Percentiles rank a stretch among this genome's conserved stretches.
Evolutionary conservation across 2,113 vertebrate genomes (phyloP).

Genomic region (Leucoraja erinaceus): DNA sequence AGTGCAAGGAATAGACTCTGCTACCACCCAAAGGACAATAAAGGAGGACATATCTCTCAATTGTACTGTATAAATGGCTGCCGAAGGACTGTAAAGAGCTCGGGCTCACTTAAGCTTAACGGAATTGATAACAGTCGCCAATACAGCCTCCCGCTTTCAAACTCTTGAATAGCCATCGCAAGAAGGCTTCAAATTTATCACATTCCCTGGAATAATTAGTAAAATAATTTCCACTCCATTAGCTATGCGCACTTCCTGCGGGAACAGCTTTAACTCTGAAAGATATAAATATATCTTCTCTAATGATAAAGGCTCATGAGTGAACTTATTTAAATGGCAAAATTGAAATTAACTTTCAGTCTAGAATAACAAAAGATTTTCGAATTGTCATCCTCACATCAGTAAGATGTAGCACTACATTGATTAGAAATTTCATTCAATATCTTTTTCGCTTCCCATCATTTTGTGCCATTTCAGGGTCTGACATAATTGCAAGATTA

Average conservation of each 20-base stretch:
- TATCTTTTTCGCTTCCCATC: background rate
- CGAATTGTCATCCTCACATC: slow-evolving; percentile 2
- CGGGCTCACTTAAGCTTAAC: too few relatives aligned
- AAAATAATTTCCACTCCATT: slow-evolving; percentile 25
- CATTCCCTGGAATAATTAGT: slow-evolving; percentile 10
- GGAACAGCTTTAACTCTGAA: background rate
- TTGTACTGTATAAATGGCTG: too few relatives aligned
- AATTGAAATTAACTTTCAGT: slow-evolving; percentile 9
- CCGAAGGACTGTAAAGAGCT: too few relatives aligned
- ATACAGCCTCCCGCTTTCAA: too few relatives aligned
- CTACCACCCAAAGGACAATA: too few relatives aligned
- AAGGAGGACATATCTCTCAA: too few relatives aligned
- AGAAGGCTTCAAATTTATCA: too few relatives aligned
- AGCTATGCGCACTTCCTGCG: background rate
- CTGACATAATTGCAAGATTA: slow-evolving; percentile 19
- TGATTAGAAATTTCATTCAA: slow-evolving; percentile 20
- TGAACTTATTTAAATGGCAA: background rate
- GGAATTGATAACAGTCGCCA: too few relatives aligned
- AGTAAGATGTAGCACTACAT: background rate
- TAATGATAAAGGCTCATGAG: background rate
- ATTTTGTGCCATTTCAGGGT: background rate
- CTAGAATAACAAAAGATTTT: slow-evolving; percentile 10
- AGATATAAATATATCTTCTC: background rate
- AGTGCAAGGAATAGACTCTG: too few relatives aligned
- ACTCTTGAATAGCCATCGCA: too few relatives aligned